phyloP scores from a whole-genome alignment of 2,113 vertebrate genomes.

The Microtus montanus region DNA sequence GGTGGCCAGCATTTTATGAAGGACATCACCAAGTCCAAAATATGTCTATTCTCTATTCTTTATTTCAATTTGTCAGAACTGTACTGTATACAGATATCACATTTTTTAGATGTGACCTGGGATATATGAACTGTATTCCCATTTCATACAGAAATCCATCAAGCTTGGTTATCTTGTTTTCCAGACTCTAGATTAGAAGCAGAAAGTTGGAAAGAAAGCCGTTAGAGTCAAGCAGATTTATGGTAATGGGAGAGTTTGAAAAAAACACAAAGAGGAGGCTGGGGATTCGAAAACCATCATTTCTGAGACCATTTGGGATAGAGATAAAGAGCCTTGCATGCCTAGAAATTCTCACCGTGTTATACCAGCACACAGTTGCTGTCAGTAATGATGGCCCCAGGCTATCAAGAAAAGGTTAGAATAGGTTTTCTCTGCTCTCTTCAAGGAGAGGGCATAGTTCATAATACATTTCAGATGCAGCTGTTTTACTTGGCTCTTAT shows the following conservation, averaged over 20 bases:
- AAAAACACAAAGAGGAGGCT: conserved; percentile 34
- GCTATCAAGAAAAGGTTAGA: conserved; percentile 23
- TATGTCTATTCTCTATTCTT: background rate
- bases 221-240: conserved; percentile 69
- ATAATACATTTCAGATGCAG: background rate
- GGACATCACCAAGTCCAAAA: background rate
- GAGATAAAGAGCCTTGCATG: background rate
- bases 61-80: background rate
- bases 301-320: conserved; percentile 36
- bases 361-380: background rate
- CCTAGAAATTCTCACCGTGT: background rate
- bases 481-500: conserved; percentile 12
- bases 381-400: conserved; percentile 35
- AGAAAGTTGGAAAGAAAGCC: conserved; percentile 64
- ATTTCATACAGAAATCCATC: conserved; percentile 60
- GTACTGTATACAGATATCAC: conserved; percentile 12
- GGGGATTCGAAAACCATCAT: conserved; percentile 55
- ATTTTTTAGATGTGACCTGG: conserved; percentile 47
- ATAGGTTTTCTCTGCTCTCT: conserved; percentile 18
- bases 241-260: conserved; percentile 69
- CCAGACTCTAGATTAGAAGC: conserved; percentile 52
- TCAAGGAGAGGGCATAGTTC: conserved; percentile 13
- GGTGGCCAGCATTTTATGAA: background rate
- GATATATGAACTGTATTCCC: background rate
- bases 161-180: conserved; percentile 67